Percentiles rank a stretch among this genome's conserved stretches.
phyloP scores from a whole-genome alignment of 1,140 invertebrate species.

The Hylaeus volcanicus region DNA sequence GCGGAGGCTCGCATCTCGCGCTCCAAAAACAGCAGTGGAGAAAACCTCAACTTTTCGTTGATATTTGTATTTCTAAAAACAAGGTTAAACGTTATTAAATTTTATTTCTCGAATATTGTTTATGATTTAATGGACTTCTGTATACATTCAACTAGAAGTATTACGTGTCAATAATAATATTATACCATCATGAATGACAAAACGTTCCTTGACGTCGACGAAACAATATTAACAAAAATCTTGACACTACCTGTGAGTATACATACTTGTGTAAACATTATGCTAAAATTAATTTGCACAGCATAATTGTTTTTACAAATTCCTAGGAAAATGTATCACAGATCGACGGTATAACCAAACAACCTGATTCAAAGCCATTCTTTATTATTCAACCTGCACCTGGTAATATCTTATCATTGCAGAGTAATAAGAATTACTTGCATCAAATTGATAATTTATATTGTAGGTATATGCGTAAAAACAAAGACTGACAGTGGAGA shows the following conservation, averaged over 20 bases:
- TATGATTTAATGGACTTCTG: too few relatives aligned
- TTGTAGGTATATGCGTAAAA: slow-evolving; percentile 92
- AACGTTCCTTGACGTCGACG: slow-evolving; percentile 67
- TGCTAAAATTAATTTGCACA: not conserved
- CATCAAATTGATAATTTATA: slow-evolving; percentile 19
- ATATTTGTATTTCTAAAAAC: too few relatives aligned
- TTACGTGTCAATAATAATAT: too few relatives aligned
- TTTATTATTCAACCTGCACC: slow-evolving; percentile 67
- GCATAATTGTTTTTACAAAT: slow-evolving; percentile 10
- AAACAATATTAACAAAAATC: slow-evolving; percentile 62
- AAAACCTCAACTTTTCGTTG: too few relatives aligned
- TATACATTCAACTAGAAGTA: too few relatives aligned
- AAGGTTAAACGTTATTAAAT: too few relatives aligned
- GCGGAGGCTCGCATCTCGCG: too few relatives aligned
- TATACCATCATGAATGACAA: slow-evolving; percentile 16
- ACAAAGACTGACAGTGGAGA: slow-evolving; percentile 84
- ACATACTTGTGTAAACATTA: slow-evolving; percentile 23
- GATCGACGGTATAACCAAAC: slow-evolving; percentile 55
- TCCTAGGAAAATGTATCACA: slow-evolving; percentile 45
- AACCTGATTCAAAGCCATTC: slow-evolving; percentile 51
- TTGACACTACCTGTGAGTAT: slow-evolving; percentile 67
- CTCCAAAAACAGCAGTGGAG: too few relatives aligned
- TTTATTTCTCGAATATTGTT: too few relatives aligned
- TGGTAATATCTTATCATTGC: slow-evolving; percentile 51
- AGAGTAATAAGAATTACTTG: not conserved